Evolutionary conservation across 1,140 invertebrate genomes (phyloP).

Genomic region (Ptiloglossa arizonensis): DNA sequence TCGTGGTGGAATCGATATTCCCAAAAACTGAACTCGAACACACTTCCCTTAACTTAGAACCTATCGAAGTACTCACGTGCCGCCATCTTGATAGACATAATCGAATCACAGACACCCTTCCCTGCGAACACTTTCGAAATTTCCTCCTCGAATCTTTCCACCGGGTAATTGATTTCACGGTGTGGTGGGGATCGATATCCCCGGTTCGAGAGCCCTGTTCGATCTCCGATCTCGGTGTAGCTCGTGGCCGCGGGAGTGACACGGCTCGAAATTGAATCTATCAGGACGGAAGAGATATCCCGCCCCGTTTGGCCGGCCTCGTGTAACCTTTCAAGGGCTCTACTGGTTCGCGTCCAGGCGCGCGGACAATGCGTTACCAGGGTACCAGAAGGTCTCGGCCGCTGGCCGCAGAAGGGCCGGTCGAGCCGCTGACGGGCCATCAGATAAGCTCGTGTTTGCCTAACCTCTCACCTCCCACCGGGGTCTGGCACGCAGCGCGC

Average conservation of each 20-base stretch:
- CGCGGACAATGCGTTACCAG: slow-evolving; percentile 70
- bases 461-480: slow-evolving; percentile 78
- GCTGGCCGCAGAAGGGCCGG: slow-evolving; percentile 52
- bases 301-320: slow-evolving; percentile 56
- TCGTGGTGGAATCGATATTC: too few relatives aligned
- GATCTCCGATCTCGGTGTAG: not conserved
- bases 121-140: too few relatives aligned
- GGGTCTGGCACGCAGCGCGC: slow-evolving; percentile 64
- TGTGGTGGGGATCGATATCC: not conserved
- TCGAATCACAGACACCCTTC: too few relatives aligned
- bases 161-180: not conserved
- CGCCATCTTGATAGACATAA: too few relatives aligned
- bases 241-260: too few relatives aligned
- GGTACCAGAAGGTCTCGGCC: slow-evolving; percentile 61
- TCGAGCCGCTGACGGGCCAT: slow-evolving; percentile 76
- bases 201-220: too few relatives aligned
- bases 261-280: slow-evolving; percentile 71
- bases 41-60: too few relatives aligned
- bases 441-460: slow-evolving; percentile 79
- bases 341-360: slow-evolving; percentile 50
- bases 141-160: too few relatives aligned
- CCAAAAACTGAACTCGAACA: too few relatives aligned
- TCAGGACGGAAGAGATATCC: slow-evolving; percentile 64
- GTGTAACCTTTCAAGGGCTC: slow-evolving; percentile 64
- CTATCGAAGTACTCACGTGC: too few relatives aligned